Conservation (phyloP, 2,888 invertebrate species). For the Drosophila prostipennis region DNA sequence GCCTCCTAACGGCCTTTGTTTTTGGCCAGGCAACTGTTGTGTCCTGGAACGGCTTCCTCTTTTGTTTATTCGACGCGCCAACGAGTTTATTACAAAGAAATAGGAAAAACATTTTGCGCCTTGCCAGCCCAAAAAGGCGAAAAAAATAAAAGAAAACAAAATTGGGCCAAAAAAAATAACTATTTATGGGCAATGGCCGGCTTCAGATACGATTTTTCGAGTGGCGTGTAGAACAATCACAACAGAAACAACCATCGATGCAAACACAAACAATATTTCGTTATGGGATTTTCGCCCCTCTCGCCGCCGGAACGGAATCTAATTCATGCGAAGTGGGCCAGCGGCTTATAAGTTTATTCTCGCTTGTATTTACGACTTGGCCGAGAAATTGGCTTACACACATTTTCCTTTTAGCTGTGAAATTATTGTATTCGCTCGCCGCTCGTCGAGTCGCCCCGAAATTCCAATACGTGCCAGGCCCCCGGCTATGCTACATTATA, state of each 20-base stretch:
- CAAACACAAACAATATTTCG: slow-evolving; percentile 44
- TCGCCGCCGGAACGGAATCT: slow-evolving; percentile 7
- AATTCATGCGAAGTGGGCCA: slow-evolving; percentile 51
- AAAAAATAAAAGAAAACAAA: slow-evolving; percentile 5
- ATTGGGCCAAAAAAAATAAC: slow-evolving; percentile 41
- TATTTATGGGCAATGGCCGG: slow-evolving; percentile 74
- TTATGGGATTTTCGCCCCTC: slow-evolving; percentile 29
- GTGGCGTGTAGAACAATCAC: slow-evolving; percentile 68
- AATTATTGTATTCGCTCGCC: slow-evolving; percentile 66
- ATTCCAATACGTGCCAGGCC: slow-evolving; percentile 48
- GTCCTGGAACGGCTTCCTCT: slow-evolving; percentile 50
- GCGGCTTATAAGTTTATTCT: slow-evolving; percentile 76
- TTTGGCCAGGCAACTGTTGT: slow-evolving; percentile 59
- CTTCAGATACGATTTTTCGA: slow-evolving; percentile 50
- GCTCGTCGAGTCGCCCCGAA: slow-evolving; percentile 18
- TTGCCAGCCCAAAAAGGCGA: slow-evolving; percentile 1
- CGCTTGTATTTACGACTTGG: slow-evolving; percentile 72
- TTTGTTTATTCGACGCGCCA: slow-evolving; percentile 67
- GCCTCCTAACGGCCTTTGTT: slow-evolving; percentile 70
- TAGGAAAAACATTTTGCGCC: slow-evolving; percentile 60
- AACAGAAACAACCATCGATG: slow-evolving; percentile 51
- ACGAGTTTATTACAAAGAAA: slow-evolving; percentile 75
- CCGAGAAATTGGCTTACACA: slow-evolving; percentile 74
- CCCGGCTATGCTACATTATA: slow-evolving; percentile 28
- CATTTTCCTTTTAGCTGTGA: slow-evolving; percentile 74